Evolutionary conservation across 1,140 invertebrate genomes (phyloP), one percentile per base, ranked within the genome.

Genomic region (Aethina tumida): DNA sequence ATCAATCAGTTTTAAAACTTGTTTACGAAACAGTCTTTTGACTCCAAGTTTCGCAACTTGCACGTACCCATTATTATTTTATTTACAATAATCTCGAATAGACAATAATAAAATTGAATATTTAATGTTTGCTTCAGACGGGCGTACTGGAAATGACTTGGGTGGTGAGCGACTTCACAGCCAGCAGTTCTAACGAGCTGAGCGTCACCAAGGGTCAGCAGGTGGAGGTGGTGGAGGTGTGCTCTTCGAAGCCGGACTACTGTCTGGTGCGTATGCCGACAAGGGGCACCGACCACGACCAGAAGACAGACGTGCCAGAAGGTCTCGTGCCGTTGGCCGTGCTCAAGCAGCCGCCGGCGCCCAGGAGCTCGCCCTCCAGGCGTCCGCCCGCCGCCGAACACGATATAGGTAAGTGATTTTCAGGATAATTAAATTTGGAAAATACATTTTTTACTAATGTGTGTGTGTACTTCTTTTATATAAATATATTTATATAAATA

Each of bases 171-270:
- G 87, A 91, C 58, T 81, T 85, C 57, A 67, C 66, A n/a, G 82
- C 84, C 7, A 59, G 75, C 3, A 75, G 75, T 35, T 64, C 75
- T 8, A 75, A 78, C 20, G 86, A 91, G 59, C 56, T 91, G 41
- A 77, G 73, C 14, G 86, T 92, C 5, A 68, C 64, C 26, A 89
- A 89, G 56, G 86, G 86, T 6, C 90, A 94, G 62, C 89, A 94
- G 63, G 90, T 95, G 27, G 91, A 95, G 56, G 79, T 95, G 32
- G 58, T 95, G 31, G 90, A 94, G 52, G 67, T 77, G 30, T 69
- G 71, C 42, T 59, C 48, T 47, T 59, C 38, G 55, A 69, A 50
- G 48, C 73, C 52, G 64, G 77, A 74, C 53, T 78, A 71, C 66
- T 79, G 78, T 68, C 57, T 76, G 50, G 69, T 81, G 30, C 69